Evolutionary conservation across 2,888 invertebrate species (phyloP), one percentile per base, ranked within the genome.

Genomic region (Emmelina monodactyla): DNA sequence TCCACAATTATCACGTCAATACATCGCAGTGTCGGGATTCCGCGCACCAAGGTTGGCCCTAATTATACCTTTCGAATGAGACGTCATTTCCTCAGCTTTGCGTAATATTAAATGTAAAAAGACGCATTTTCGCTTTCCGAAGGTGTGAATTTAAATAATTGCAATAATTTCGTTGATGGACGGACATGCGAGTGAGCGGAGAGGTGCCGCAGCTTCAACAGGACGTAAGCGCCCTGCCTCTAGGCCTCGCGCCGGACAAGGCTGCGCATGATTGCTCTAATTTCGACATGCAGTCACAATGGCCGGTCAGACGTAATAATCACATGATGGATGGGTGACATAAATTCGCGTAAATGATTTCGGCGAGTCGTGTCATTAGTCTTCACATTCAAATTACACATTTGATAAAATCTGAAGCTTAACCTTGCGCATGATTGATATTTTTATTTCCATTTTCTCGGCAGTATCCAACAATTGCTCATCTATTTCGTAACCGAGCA

Each of bases 111-210:
- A 72, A 67, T 65, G 55, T 65, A 67, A 73, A 73, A 76, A 70
- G 66, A 66, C 64, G 62, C 60, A 70, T 76, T 78, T 76, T 73
- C 65, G 62, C 55, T 51, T 67, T 68, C 59, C 69, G 63, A 72
- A 79, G 78, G 79, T 78, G 79, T 76, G 78, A 79, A 78, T 79
- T 78, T 79, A 78, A 79, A 79, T 78, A 78, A 79, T 79, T 78
- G 78, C 76, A 78, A 78, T 78, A 76, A 78, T 78, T 68, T 57
- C 45, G 48, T 42, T 54, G 62, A 59, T 60, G 53, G 63, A 64
- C 58, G 55, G 65, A 71, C 78, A 78, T 71, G 78, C 11, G 25
- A 25, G 25, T 25, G 25, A 25, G 25, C 25, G 25, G 25, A n/a
- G 6, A 7, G 25, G n/a, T 6, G 11, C 4, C n/a, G 11, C 25